Evolutionary conservation across 2,113 vertebrate genomes (phyloP).

Genomic region (Menidia beryllina): DNA sequence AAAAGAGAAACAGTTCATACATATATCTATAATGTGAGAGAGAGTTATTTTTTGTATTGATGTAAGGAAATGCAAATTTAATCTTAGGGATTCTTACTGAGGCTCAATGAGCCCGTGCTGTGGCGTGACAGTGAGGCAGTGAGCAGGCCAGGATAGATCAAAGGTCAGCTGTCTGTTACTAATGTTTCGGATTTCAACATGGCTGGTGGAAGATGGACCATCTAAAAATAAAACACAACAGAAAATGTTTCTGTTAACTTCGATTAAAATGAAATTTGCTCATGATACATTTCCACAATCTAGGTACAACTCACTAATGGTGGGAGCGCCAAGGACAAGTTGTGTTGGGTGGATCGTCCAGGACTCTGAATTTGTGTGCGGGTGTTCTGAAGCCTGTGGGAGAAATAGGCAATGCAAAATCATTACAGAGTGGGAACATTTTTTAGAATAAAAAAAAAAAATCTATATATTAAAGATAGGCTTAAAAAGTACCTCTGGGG

Average conservation of each 20-base stretch:
- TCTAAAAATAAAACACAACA: constrained; percentile 70
- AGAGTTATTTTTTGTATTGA: no score
- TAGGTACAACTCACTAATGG: constrained; percentile 83
- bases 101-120: constrained; percentile 90
- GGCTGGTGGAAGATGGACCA: constrained; percentile 79
- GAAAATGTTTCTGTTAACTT: not conserved
- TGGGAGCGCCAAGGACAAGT: constrained; percentile 85
- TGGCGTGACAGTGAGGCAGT: constrained; percentile 94
- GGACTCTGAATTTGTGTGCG: constrained; percentile 60
- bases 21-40: no score
- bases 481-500: constrained; percentile 62
- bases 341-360: constrained; percentile 89
- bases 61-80: no score
- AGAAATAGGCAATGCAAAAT: constrained; percentile 1
- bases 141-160: constrained; percentile 95
- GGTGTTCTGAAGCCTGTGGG: constrained; percentile 46
- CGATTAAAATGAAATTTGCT: not conserved
- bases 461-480: not conserved
- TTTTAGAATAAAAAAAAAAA: constrained; percentile 2
- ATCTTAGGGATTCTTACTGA: constrained; percentile 83
- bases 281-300: not conserved
- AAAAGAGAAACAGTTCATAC: no score
- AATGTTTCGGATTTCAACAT: constrained; percentile 86
- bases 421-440: no score
- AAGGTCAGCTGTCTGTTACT: constrained; percentile 84